Base-by-base conservation (phyloP, 1,140 invertebrate species). In the Saccostrea glomerata region DNA sequence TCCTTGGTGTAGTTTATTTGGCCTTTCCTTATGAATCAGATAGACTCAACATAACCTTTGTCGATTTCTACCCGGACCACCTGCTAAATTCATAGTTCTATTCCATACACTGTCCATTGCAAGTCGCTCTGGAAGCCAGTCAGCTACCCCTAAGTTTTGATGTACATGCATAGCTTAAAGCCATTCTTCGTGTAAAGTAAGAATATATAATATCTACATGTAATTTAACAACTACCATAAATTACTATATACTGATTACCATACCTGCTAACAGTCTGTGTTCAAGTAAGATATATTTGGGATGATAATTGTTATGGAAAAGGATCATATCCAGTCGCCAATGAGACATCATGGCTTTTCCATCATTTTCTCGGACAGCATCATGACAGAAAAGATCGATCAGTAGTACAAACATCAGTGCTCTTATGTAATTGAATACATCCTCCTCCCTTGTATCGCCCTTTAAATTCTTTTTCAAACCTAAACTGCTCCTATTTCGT, bases 301-400 rank as follows among this genome's bases (percentile, higher is more conserved):
- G 82, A 85, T 88, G 87, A 58, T 88, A 30, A 13, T 30, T 70
- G 20, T 88, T 73, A 63, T 88, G 86, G 58, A 87, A 89, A 5
- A 23, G 25, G 23, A 86, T 40, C 84, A 90, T 86, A 47, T 90
- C 87, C 83, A 56, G 25, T 30, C 60, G 56, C 89, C 89, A 88
- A 36, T 86, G 82, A 4, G 4, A 82, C 17, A 90, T 84, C 58
- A 90, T 88, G 13, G 56, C 60, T 23, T 0, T 12, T 73, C 87
- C 77, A 54, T 90, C 89, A 88, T 88, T 90, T 63, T 87, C 83
- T 30, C 86, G 54, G 40, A 90, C 63, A 55, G 87, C 73, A 85
- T 88, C 89, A 5, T 54, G n/a, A 3, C 87, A 54, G 1, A 30
- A 63, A 15, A 86, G 47, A 25, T 89, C 56, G 0, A 54, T 63